Base-by-base conservation (phyloP, 2,888 invertebrate species). In the Drosophila siamana region DNA sequence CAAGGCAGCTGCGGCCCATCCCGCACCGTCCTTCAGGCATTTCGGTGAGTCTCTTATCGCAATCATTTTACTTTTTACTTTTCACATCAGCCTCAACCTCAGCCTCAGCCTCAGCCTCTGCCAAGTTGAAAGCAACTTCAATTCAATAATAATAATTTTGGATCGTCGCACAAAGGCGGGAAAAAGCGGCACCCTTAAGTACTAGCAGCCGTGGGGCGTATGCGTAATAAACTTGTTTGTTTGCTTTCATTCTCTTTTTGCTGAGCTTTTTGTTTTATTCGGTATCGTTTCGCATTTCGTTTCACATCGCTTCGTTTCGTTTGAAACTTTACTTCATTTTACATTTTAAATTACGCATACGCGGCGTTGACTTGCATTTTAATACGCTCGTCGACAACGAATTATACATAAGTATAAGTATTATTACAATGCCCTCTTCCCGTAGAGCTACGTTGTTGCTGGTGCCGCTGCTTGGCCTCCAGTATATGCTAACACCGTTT, bases 391-490 rank as follows among this genome's bases (percentile, higher is more conserved):
- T 65, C 74, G 66, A 57, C 56, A 61, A 76, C 68, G 64, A 72
- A 75, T 72, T 69, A 69, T 73, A 73, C 68, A 72, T 46, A 71
- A 75, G 75, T 59, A 61, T 50, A 64, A 72, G 72, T 65, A 65
- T 75, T 75, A 61, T 68, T 68, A 74, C 62, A 70, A 59, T 56
- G 13, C 59, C 26, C 28, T 40, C 7, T 13, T 7, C 46, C 7
- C 19, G 43, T 88, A 95, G 96, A 82, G 98, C 98, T 52, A 98
- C 97, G 0, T 93, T 98, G 86, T 94, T 98, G 79, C 94, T 98
- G 89, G 97, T 98, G 65, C 98, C 98, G 26, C 93, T 98, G 78
- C 93, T 98, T 66, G 98, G 98, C 1, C 94, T 98, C 56, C 98
- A 98, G 93, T 98, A 97, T 92, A 94, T 98, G 87, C 94, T 98